phyloP scores from a whole-genome alignment of 2,797 vertebrate genomes.

The Tokudaia tokunoshimensis region DNA sequence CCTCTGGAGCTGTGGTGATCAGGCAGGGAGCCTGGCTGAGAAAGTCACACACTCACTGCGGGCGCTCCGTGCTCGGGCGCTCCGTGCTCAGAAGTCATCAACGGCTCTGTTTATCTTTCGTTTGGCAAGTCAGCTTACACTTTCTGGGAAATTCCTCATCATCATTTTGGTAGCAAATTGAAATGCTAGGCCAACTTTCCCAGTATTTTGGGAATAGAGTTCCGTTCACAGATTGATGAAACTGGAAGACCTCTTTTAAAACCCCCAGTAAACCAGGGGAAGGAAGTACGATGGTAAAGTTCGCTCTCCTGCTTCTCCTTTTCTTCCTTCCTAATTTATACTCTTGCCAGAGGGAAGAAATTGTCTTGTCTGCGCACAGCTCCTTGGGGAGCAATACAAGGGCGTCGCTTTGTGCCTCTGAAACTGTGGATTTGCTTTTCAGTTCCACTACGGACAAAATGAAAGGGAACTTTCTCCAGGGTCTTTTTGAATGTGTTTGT shows the following conservation, averaged over 20 bases:
- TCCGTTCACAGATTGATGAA: conserved; percentile 6
- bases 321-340: conserved; percentile 70
- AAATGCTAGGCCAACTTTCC: conserved; percentile 45
- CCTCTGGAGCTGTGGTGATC: conserved; percentile 64
- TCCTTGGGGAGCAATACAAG: conserved; percentile 68
- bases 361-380: conserved; percentile 65
- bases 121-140: conserved; percentile 43
- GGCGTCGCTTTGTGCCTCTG: conserved; percentile 70
- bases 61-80: background rate
- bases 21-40: conserved; percentile 51
- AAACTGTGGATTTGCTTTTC: conserved; percentile 67
- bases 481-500: background rate
- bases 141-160: conserved; percentile 15
- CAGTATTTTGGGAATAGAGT: background rate
- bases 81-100: background rate
- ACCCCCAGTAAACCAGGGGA: background rate
- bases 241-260: conserved; percentile 59
- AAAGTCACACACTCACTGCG: background rate
- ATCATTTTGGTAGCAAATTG: conserved; percentile 52
- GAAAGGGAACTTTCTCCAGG: conserved; percentile 61
- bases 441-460: conserved; percentile 64
- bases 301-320: conserved; percentile 32
- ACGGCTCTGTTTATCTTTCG: conserved; percentile 52
- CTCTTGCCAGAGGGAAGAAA: conserved; percentile 79
- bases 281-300: background rate